Conservation (phyloP, 2,113 vertebrate genomes). For the Potamarius usumacintae region DNA sequence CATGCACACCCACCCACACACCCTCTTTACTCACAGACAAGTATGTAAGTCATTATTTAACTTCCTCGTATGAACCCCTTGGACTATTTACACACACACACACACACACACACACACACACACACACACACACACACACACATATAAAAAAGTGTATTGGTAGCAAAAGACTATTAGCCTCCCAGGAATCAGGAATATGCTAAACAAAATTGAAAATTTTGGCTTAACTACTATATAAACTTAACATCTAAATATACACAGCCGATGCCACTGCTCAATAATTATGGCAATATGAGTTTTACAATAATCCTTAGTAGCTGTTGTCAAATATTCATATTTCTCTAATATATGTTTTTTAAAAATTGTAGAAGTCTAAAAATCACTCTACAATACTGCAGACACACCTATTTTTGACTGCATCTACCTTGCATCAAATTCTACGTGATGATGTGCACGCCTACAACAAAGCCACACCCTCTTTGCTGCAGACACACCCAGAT, state of each 20-base stretch:
- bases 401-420: slow-evolving; percentile 32
- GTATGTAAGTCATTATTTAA: slow-evolving; percentile 17
- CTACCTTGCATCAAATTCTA: slow-evolving; percentile 33
- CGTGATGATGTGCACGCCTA: slow-evolving; percentile 41
- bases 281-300: neutral
- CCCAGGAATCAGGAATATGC: neutral
- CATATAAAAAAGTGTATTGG: too few relatives aligned
- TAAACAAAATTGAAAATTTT: neutral
- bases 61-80: neutral
- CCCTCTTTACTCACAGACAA: slow-evolving; percentile 21
- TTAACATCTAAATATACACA: neutral
- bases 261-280: neutral
- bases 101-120: too few relatives aligned
- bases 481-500: slow-evolving; percentile 75
- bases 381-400: slow-evolving; percentile 27
- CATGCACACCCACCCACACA: neutral
- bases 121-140: too few relatives aligned
- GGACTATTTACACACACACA: neutral
- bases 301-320: slow-evolving; percentile 7
- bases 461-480: slow-evolving; percentile 55
- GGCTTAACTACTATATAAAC: neutral
- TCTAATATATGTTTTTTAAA: neutral
- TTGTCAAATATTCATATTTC: neutral
- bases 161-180: neutral
- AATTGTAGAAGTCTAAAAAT: neutral